Evolutionary conservation across 2,888 invertebrate species (phyloP), one percentile per base, ranked within the genome.

Genomic region (Chromoteleia sp.): DNA sequence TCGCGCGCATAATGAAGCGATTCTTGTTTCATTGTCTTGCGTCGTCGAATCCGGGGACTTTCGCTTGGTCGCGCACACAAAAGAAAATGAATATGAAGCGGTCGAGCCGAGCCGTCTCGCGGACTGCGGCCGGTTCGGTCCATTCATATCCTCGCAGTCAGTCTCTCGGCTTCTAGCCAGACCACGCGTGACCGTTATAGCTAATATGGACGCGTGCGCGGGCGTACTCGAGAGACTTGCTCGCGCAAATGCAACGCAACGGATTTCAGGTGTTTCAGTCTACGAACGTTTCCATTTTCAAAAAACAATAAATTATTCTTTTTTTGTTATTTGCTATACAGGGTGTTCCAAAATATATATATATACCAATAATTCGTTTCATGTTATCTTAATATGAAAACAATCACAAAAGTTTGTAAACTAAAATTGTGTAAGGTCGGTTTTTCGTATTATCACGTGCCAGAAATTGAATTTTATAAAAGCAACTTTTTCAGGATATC

Each of bases 191-290:
- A 83, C 85, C 84, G 85, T 83, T 83, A 84, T 59, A 63, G 81
- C 79, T 82, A 83, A 84, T 84, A 83, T 81, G 80, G 79, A 80
- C 83, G 81, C 84, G 84, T 84, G 86, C 83, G 84, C 82, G 85
- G 80, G 84, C 80, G 84, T 83, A 63, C 52, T 52, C 33, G 17
- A n/a, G 73, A 50, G 41, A 33, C 36, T 54, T 63, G 41, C 14
- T 56, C 59, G 76, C 61, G 63, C 70, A 39, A 52, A 45, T 36
- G 30, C 65, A 19, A 3, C 43, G 14, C 45, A 33, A 19, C 25
- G 30, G 48, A 59, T 56, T 54, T 81, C 76, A 73, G 73, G 73
- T 67, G 76, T 43, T 63, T 52, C 56, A 14, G 14, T n/a, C 15
- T 5, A 3, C 29, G 8, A 17, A 29, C 54, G 33, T 10, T 15